These are phyloP conservation scores for Pseudorectes ferrugineus DNA, from an alignment of 2,113 vertebrate species.

Conservation along the genomic window DNA sequence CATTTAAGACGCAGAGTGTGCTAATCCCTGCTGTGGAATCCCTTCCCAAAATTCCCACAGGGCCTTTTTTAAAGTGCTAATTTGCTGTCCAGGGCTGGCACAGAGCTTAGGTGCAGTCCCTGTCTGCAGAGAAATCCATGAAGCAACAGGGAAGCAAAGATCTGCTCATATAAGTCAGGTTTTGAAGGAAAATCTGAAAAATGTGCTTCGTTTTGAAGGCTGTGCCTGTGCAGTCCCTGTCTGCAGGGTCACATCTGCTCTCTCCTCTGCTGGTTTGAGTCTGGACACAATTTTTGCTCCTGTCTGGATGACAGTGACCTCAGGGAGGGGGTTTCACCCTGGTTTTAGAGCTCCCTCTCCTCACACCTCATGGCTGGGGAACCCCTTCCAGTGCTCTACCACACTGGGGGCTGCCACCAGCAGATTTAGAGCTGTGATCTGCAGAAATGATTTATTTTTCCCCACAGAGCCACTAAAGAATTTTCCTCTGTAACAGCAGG, in stretches of 20 bases:
- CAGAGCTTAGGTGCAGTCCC: not conserved
- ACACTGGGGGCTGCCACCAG: not conserved
- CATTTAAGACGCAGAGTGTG: rapidly evolving
- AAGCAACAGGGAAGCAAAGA: not conserved
- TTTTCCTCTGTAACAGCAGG: not conserved
- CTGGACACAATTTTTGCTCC: not conserved
- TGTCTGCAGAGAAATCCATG: not conserved
- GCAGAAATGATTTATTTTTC: not conserved
- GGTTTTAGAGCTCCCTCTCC: not conserved
- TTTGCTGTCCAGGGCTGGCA: not conserved
- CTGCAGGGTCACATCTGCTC: not conserved
- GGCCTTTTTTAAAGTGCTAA: not conserved
- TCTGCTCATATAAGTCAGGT: rapidly evolving
- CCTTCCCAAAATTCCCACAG: not conserved
- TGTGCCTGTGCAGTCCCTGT: not conserved
- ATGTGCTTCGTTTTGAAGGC: not conserved
- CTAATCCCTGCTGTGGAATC: not conserved
- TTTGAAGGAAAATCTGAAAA: not conserved
- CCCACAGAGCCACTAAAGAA: rapidly evolving
- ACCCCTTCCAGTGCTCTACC: rapidly evolving
- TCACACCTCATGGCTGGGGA: not conserved
- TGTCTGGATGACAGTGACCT: not conserved
- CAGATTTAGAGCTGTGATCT: not conserved
- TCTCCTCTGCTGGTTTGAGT: not conserved
- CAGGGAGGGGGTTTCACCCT: not conserved